Percentiles rank a stretch among this genome's conserved stretches.
phyloP scores from a whole-genome alignment of 1,140 invertebrate species.

The Diorhabda carinulata region DNA sequence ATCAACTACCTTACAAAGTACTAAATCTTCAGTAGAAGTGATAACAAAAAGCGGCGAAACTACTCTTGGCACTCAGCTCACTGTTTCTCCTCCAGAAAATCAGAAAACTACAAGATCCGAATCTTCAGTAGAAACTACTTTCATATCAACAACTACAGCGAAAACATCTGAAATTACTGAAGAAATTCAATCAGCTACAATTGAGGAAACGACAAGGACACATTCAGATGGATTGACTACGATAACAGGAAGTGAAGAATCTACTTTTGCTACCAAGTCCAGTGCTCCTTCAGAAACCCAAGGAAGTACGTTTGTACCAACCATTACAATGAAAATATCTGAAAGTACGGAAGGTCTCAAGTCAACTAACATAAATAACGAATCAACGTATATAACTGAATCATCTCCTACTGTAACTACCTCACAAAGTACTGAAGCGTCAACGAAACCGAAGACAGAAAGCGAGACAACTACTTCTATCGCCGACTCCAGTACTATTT shows the following conservation, averaged over 20 bases:
- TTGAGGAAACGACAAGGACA: not conserved
- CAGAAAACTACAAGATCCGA: no score
- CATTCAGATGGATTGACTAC: not conserved
- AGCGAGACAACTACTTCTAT: not conserved
- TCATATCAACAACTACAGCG: not conserved
- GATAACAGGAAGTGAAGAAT: not conserved
- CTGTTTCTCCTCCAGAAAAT: no score
- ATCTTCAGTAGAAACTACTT: no score
- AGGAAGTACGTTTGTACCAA: not conserved
- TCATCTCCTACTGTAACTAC: not conserved
- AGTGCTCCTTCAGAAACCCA: no score
- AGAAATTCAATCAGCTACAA: no score
- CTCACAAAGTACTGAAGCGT: not conserved
- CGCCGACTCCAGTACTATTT: not conserved
- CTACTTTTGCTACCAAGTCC: not conserved
- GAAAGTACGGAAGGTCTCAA: not conserved
- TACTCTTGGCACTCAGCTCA: no score
- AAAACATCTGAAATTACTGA: no score
- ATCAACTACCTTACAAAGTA: no score
- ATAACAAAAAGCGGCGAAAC: no score
- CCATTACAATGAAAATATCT: not conserved
- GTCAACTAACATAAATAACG: not conserved
- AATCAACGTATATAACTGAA: not conserved
- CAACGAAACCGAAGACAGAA: not conserved
- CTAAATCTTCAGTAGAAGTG: no score